These are phyloP conservation scores for Xenus cinereus DNA, from an alignment of 2,113 vertebrate genomes.

Conservation along the genomic window DNA sequence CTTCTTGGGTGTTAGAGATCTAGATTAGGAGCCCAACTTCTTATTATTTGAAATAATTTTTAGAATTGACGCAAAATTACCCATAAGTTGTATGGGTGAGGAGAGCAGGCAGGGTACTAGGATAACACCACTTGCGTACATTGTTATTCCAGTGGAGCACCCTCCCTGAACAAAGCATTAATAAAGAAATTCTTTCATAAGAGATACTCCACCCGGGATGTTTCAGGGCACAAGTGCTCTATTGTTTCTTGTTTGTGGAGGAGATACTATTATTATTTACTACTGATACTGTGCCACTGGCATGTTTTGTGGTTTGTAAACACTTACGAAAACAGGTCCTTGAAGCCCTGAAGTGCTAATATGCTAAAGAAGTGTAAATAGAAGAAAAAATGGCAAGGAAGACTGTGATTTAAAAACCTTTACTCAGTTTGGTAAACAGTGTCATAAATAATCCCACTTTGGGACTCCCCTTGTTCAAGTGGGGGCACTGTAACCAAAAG, in stretches of 20 bases:
- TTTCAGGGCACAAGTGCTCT: neutral
- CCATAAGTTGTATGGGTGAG: neutral
- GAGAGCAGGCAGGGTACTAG: neutral
- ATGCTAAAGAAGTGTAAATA: neutral
- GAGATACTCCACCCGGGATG: conserved; percentile 25
- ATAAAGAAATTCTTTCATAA: conserved; percentile 58
- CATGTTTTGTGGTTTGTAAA: conserved; percentile 1
- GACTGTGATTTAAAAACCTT: neutral
- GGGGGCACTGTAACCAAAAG: neutral
- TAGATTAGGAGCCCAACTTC: neutral
- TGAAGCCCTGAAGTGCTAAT: neutral
- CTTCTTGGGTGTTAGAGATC: neutral
- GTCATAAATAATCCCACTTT: neutral
- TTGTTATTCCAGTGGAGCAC: neutral
- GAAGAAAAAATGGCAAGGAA: neutral
- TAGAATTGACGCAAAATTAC: neutral
- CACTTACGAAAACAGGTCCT: neutral
- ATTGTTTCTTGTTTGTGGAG: conserved; percentile 7
- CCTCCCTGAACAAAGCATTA: conserved; percentile 27
- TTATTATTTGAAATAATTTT: neutral
- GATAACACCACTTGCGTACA: neutral
- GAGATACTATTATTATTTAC: conserved; percentile 42
- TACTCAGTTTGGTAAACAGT: neutral
- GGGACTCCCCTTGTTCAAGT: neutral
- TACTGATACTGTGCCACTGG: neutral